Evolutionary conservation across 2,113 vertebrate species (phyloP).

Genomic region (Ophthalmolycus amberensis): DNA sequence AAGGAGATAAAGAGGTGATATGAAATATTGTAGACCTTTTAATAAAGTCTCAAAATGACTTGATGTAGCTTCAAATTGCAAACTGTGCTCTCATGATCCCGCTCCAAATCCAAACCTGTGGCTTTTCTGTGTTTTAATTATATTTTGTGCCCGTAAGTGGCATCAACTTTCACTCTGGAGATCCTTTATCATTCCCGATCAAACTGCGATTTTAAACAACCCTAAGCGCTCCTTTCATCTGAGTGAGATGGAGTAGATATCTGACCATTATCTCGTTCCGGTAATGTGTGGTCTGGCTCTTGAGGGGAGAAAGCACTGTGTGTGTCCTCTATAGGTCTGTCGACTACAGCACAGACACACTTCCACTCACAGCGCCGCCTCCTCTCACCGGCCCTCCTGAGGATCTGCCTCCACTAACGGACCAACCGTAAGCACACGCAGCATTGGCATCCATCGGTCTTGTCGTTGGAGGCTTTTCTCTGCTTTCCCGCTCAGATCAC

Average conservation of each 20-base stretch:
- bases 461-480: background rate
- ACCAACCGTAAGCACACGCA: constrained; percentile 57
- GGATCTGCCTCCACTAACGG: constrained; percentile 29
- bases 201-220: constrained; percentile 46
- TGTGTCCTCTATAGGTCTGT: constrained; percentile 61
- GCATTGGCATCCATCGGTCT: background rate
- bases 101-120: background rate
- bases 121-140: constrained; percentile 6
- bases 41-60: background rate
- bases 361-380: constrained; percentile 53
- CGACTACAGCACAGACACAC: constrained; percentile 59
- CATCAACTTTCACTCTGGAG: constrained; percentile 12
- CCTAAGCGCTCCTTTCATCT: constrained; percentile 45
- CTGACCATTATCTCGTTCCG: constrained; percentile 30
- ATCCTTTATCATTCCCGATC: constrained; percentile 37
- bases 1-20: background rate
- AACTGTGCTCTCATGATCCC: background rate
- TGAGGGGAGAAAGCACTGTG: constrained; percentile 23
- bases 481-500: background rate
- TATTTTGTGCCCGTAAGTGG: constrained; percentile 4
- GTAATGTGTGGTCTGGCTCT: constrained; percentile 37
- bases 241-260: constrained; percentile 25
- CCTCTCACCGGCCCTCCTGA: constrained; percentile 47
- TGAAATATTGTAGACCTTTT: background rate
- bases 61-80: too few relatives aligned